Percentiles rank a stretch among this genome's conserved stretches.
phyloP scores from a whole-genome alignment of 2,888 invertebrate genomes.

The Notodonta ziczac region DNA sequence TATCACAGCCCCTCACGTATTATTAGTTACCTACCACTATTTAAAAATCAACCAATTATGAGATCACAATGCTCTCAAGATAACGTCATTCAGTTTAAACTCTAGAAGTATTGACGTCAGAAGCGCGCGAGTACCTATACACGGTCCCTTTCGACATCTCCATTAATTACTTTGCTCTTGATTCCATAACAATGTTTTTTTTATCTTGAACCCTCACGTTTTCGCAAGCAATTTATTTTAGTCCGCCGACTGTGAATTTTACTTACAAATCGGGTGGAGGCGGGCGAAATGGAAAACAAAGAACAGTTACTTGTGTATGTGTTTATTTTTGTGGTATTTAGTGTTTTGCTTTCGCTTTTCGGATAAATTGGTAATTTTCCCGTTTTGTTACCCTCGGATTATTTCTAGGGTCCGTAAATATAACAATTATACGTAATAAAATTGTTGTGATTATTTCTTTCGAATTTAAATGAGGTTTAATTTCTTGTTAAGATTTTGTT shows the following conservation, averaged over 20 bases:
- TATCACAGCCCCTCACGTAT: too few relatives aligned
- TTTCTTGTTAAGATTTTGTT: background rate
- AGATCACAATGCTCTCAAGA: background rate
- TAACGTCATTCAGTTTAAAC: constrained; percentile 2
- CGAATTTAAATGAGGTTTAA: background rate
- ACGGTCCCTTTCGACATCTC: constrained; percentile 48
- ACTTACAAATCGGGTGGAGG: constrained; percentile 59
- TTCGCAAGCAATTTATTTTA: constrained; percentile 70
- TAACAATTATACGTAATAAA: too few relatives aligned
- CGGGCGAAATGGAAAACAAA: constrained; percentile 35
- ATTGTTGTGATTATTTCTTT: too few relatives aligned
- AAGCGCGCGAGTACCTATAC: constrained; percentile 32
- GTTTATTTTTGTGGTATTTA: constrained; percentile 14
- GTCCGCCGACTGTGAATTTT: constrained; percentile 63
- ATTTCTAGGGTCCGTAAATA: too few relatives aligned
- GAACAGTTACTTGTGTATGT: constrained; percentile 14
- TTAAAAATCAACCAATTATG: too few relatives aligned
- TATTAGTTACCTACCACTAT: too few relatives aligned
- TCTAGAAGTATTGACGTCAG: constrained; percentile 35
- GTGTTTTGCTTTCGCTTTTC: constrained; percentile 5
- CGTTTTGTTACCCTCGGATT: background rate
- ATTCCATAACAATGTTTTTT: constrained; percentile 63
- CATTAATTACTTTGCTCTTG: constrained; percentile 69
- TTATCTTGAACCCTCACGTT: constrained; percentile 49
- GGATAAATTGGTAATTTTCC: constrained; percentile 5